These are phyloP conservation scores for Caenorhabditis sp. DNA, from an alignment of 2,888 invertebrate species.

Conservation along the genomic window DNA sequence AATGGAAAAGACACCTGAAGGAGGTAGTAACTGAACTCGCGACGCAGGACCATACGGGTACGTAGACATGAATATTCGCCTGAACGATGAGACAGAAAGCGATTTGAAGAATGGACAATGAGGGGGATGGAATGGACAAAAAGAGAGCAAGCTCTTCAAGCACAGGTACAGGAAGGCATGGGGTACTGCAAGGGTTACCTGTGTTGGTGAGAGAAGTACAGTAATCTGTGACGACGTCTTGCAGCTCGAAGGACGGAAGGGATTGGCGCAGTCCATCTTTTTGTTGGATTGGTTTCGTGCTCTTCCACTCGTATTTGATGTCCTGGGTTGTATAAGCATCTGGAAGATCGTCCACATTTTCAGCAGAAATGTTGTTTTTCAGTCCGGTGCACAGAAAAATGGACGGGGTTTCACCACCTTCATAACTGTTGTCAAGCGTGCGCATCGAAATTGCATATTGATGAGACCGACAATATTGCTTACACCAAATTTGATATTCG, in stretches of 20 bases:
- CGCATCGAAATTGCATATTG: no score
- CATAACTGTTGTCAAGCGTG: no score
- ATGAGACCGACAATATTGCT: no score
- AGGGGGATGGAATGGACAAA: background rate
- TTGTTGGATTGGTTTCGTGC: slow-evolving; percentile 93
- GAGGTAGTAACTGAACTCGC: slow-evolving; percentile 89
- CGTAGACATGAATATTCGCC: slow-evolving; percentile 82
- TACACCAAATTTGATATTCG: no score
- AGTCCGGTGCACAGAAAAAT: no score
- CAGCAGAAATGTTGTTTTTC: no score
- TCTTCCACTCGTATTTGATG: slow-evolving; percentile 95
- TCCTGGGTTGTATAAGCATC: slow-evolving; percentile 98
- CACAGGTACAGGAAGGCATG: background rate
- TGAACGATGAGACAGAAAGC: slow-evolving; percentile 58
- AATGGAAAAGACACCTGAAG: slow-evolving; percentile 59
- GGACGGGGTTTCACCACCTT: no score
- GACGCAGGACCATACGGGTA: slow-evolving; percentile 83
- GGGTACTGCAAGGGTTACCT: slow-evolving; percentile 86
- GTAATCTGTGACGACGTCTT: slow-evolving; percentile 95
- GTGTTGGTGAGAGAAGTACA: slow-evolving; percentile 98
- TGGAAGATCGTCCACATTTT: slow-evolving; percentile 67
- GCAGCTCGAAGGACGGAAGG: slow-evolving; percentile 94
- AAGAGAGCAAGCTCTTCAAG: slow-evolving; percentile 11
- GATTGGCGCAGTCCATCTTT: slow-evolving; percentile 84
- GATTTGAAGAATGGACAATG: background rate